Evolutionary conservation across 2,888 invertebrate genomes (phyloP), one percentile per base, ranked within the genome.

Genomic region (Mellilla xanthometata): DNA sequence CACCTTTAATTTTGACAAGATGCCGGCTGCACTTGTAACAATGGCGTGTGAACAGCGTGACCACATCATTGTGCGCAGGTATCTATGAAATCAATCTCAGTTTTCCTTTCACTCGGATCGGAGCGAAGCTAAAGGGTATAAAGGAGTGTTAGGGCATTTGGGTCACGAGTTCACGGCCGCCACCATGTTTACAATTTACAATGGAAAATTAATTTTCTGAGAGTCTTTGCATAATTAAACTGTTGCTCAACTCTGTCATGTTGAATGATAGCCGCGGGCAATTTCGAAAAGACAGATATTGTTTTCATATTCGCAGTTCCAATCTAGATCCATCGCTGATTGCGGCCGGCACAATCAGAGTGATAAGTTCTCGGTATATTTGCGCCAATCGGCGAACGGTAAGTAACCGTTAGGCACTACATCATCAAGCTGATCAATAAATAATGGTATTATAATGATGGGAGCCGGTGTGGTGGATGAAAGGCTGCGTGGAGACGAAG

Each of bases 21-120:
- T 53, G 54, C 50, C 57, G 56, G 62, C 64, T 66, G 66, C 61
- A 62, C 64, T 67, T 61, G 62, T 60, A 70, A 73, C 74, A 76
- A 76, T 75, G 66, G 68, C 77, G 78, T 81, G 79, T 72, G 80
- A 82, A 77, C 68, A 66, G 58, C 64, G 56, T 71, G 74, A 62
- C 74, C 70, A 72, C 68, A 72, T 72, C 74, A 70, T 74, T 74
- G 71, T 72, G 66, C 64, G 63, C 67, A 65, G 62, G 60, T 63
- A 65, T 60, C 60, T 56, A 65, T 62, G 61, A 68, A 76, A 76
- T 69, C 68, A 77, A 77, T 76, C 75, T 72, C 65, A 54, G 68
- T 59, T 71, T 69, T 76, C 84, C 86, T 86, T 86, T 87, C 86
- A 86, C 86, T 84, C 77, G 65, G 60, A 57, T 56, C 60, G 62